Evolutionary conservation across 1,140 invertebrate genomes (phyloP).

Genomic region (Macrobrachium rosenbergii): DNA sequence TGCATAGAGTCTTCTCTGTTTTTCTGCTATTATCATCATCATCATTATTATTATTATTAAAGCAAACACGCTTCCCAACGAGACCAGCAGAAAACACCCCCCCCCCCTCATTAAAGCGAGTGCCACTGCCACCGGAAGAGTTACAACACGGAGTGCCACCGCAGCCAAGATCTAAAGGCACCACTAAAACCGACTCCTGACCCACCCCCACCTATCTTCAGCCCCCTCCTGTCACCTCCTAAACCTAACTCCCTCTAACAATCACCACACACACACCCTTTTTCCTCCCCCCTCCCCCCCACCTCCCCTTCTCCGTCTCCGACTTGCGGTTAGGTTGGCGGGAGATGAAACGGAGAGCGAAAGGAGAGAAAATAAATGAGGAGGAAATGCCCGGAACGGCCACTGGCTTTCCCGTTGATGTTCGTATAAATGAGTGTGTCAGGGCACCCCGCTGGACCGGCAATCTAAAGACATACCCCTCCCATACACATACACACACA

Average conservation of each 20-base stretch:
- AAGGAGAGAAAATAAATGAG: too few species aligned
- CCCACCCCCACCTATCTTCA: neutral
- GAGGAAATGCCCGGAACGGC: neutral
- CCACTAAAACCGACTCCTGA: neutral
- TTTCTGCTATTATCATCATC: too few species aligned
- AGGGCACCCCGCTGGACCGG: too few species aligned
- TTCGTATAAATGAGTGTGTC: too few species aligned
- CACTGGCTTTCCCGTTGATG: neutral
- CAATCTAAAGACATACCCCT: too few species aligned
- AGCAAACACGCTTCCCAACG: too few species aligned
- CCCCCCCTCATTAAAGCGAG: too few species aligned
- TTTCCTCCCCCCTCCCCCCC: neutral
- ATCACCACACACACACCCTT: neutral
- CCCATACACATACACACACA: too few species aligned
- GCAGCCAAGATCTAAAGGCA: neutral
- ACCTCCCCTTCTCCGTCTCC: neutral
- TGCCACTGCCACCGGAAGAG: neutral
- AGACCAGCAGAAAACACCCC: too few species aligned
- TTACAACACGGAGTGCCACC: neutral
- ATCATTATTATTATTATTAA: too few species aligned
- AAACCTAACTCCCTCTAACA: constrained; percentile 1
- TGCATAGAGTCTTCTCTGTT: too few species aligned
- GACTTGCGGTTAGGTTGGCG: too few species aligned
- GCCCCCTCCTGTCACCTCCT: neutral
- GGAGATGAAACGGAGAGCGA: neutral